Evolutionary conservation across 2,797 vertebrate genomes (phyloP).

Genomic region (Mico argentatus): DNA sequence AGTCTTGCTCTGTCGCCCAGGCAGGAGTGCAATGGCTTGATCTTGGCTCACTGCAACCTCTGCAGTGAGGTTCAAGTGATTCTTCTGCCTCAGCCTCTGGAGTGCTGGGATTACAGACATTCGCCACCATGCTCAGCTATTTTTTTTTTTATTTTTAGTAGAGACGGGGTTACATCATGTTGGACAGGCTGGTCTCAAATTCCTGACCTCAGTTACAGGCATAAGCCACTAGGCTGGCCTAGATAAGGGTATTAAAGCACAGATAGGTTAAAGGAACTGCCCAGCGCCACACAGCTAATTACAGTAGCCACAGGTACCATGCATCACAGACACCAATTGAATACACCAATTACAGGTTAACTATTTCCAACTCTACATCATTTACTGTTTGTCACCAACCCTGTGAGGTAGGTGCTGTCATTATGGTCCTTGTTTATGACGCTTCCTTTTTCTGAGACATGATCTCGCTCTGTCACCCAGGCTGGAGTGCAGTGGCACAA

Average conservation of each 20-base stretch:
- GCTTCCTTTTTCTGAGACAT: background rate
- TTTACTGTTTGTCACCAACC: background rate
- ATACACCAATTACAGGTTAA: background rate
- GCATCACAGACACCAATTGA: background rate
- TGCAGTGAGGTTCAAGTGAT: background rate
- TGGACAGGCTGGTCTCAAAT: background rate
- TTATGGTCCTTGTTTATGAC: background rate
- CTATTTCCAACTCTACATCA: too few species aligned
- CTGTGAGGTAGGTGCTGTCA: background rate
- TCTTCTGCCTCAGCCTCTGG: background rate
- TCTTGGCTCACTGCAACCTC: background rate
- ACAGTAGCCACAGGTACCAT: background rate
- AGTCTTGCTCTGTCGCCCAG: background rate
- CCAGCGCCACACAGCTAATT: background rate
- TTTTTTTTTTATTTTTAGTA: background rate
- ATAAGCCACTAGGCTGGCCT: background rate
- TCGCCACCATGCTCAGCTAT: accelerated
- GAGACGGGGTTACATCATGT: background rate
- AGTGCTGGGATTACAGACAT: background rate
- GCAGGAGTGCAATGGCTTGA: background rate
- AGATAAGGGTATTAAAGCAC: background rate
- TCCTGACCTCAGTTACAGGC: background rate
- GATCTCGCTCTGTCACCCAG: background rate
- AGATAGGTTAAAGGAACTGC: background rate
- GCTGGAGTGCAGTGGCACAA: background rate